A percentile compares a stretch with the other conserved stretches of the same genome.
These are phyloP conservation scores for Leptinotarsa lineolata DNA, from an alignment of 1,140 invertebrate species.

Conservation along the genomic window DNA sequence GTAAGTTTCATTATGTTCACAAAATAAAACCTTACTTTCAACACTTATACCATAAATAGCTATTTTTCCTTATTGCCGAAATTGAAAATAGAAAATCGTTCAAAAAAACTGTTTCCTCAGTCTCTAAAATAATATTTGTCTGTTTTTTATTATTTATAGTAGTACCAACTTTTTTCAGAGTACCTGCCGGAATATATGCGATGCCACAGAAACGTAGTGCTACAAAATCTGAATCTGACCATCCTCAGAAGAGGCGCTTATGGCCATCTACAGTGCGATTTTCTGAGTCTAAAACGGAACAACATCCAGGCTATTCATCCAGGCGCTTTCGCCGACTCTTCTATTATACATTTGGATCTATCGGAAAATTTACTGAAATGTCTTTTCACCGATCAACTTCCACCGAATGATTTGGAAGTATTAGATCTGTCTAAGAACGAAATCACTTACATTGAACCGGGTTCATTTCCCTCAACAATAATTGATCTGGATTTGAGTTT, in stretches of 20 bases:
- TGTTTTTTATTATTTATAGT: not conserved
- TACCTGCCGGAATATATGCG: not conserved
- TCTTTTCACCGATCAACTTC: not conserved
- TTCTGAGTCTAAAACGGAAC: not conserved
- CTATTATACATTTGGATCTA: not conserved
- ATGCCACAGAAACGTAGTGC: not conserved
- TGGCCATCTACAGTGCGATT: not conserved
- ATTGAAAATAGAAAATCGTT: not conserved
- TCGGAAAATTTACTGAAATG: constrained; percentile 7
- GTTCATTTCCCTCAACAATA: not conserved
- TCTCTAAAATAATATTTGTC: not conserved
- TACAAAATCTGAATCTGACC: not conserved
- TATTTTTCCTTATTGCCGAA: not conserved
- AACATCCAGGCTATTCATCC: not conserved
- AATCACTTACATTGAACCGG: not conserved
- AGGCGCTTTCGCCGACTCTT: not conserved
- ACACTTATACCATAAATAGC: no score
- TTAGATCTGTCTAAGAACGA: not conserved
- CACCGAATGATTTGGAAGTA: not conserved
- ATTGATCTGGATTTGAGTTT: not conserved
- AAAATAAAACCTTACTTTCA: not conserved
- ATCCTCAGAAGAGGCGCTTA: not conserved
- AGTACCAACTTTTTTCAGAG: not conserved
- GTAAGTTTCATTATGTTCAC: no score
- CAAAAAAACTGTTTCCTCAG: not conserved